Percentiles rank a stretch among this genome's conserved stretches.
Evolutionary conservation across 2,113 vertebrate species (phyloP).

Genomic region (Apteryx owenii): DNA sequence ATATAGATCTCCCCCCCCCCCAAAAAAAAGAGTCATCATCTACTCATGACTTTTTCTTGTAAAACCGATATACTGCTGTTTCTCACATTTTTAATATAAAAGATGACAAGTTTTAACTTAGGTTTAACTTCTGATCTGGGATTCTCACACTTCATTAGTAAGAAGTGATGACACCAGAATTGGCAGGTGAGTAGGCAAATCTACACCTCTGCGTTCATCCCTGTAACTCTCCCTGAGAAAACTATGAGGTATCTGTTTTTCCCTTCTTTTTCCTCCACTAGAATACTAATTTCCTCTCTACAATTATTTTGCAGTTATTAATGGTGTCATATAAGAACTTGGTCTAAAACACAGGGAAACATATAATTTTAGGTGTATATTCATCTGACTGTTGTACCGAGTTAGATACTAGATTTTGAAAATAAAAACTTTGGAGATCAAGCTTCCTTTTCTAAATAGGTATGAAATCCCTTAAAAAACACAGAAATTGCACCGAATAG

Average conservation of each 20-base stretch:
- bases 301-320: neutral
- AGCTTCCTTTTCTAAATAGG: neutral
- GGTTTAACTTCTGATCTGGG: neutral
- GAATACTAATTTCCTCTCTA: neutral
- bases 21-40: neutral
- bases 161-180: neutral
- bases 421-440: neutral
- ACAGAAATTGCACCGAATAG: neutral
- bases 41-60: neutral
- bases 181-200: neutral
- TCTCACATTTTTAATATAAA: neutral
- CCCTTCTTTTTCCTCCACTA: no score
- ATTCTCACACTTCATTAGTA: neutral
- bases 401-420: neutral
- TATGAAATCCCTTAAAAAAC: neutral
- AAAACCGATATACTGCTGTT: neutral
- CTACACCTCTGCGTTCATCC: neutral
- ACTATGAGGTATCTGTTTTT: fast-evolving
- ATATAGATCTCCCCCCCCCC: no score
- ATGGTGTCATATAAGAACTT: neutral
- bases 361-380: fast-evolving
- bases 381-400: neutral
- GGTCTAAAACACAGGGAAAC: neutral
- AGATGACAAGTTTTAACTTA: neutral
- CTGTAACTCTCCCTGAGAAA: neutral